Evolutionary conservation across 2,113 vertebrate species (phyloP).

Genomic region (Pollimyrus isidori): DNA sequence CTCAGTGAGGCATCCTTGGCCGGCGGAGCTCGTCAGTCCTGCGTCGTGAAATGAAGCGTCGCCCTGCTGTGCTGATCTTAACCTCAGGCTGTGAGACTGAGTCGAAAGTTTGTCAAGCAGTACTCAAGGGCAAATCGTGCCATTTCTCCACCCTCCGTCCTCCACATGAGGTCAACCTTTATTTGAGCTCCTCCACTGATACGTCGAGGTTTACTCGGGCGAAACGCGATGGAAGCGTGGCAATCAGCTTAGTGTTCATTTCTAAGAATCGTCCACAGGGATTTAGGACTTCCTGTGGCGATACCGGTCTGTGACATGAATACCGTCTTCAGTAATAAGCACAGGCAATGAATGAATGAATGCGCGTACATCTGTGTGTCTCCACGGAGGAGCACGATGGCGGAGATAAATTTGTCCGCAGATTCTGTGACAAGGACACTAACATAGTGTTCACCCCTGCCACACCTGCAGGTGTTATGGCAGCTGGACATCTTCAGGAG

Average conservation of each 20-base stretch:
- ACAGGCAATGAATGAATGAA: not conserved
- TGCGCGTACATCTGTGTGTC: not conserved
- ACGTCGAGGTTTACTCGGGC: not conserved
- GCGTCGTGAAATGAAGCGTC: not conserved
- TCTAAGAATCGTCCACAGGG: not conserved
- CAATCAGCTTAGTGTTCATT: not conserved
- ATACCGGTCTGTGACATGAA: not conserved
- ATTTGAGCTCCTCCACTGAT: not conserved
- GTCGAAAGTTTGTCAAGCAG: not conserved
- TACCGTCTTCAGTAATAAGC: not conserved
- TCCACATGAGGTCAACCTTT: not conserved
- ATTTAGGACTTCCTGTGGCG: not conserved
- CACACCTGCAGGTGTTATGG: slow-evolving; percentile 79
- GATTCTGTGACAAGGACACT: not conserved
- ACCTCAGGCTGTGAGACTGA: not conserved
- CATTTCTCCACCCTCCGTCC: not conserved
- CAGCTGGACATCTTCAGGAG: slow-evolving; percentile 95
- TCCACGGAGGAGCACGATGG: not conserved
- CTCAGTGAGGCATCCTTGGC: not conserved
- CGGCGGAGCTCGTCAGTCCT: not conserved
- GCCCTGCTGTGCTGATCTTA: not conserved
- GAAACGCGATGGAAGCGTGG: not conserved
- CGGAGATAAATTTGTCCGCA: not conserved
- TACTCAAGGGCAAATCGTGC: not conserved
- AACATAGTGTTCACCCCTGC: not conserved